Base-by-base conservation (phyloP, 2,888 invertebrate species). In the Thera britannica region DNA sequence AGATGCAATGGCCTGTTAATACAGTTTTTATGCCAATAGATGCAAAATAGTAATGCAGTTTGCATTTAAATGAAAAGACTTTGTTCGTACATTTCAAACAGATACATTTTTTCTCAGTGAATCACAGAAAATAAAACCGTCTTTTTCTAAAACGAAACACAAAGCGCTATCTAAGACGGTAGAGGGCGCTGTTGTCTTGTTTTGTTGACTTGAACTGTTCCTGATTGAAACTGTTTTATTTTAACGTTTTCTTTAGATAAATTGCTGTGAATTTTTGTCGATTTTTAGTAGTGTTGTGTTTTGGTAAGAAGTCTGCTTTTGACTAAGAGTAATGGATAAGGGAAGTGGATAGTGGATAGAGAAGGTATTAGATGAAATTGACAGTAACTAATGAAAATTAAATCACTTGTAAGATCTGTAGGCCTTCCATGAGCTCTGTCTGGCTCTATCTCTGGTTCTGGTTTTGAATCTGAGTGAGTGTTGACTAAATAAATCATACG, bases 191-290 rank as follows among this genome's bases (percentile, higher is more conserved):
- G 36, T 58, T 62, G 65, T 67, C 38, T 62, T 62, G 55, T 62
- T 67, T 62, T 63, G 62, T 67, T 63, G 58, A 65, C 65, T 51
- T 57, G 38, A 63, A 57, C 54, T 58, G 58, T 55, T 67, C 41
- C 63, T 68, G 67, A 63, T 63, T 67, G 63, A 51, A n/a, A 51
- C 44, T 44, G 56, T 68, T 57, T 63, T 68, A 56, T 63, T 63
- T 60, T 41, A 48, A 49, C 48, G 35, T 41, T 23, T 41, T 41
- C 41, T 41, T 6, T 2, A 58, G 63, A 63, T 63, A 62, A 59
- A 67, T 67, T 59, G 67, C 58, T 51, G 44, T 12, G 63, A 49
- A 48, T 58, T 62, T 52, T 58, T 59, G 36, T 55, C 49, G 9
- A 11, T 58, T 65, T 55, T 59, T 46, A 57, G 12, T 2, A 8